A percentile compares a stretch with the other conserved stretches of the same genome.
These are phyloP conservation scores for Rhynchonema sp. DNA, from an alignment of 2,888 invertebrate genomes.

Conservation along the genomic window DNA sequence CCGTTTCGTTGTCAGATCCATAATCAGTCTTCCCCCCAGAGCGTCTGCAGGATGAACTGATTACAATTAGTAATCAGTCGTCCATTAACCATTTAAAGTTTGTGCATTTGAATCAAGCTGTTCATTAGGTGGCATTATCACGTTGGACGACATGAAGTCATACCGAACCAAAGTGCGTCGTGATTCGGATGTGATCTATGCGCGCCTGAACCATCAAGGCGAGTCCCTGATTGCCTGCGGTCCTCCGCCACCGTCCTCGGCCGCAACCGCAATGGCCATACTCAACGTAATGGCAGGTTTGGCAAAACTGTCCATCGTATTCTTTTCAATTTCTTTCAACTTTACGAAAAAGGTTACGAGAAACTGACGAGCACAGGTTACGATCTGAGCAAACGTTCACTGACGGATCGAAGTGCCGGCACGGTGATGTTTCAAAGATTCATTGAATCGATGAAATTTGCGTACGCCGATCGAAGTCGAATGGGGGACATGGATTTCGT, in stretches of 20 bases:
- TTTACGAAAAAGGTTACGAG: neutral
- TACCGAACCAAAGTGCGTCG: constrained; percentile 17
- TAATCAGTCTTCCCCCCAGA: no score
- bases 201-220: no score
- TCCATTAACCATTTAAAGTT: no score
- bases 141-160: constrained; percentile 15
- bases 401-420: constrained; percentile 8
- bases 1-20: no score
- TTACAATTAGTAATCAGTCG: no score
- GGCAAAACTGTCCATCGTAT: no score
- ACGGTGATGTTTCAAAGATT: constrained; percentile 55
- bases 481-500: constrained; percentile 60
- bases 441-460: constrained; percentile 73
- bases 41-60: no score
- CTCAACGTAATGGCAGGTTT: constrained; percentile 52
- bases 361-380: neutral
- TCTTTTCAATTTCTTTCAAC: neutral
- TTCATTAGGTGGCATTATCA: constrained; percentile 16
- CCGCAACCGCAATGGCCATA: constrained; percentile 56
- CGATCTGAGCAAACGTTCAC: neutral
- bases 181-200: constrained; percentile 3
- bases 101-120: no score
- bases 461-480: constrained; percentile 58
- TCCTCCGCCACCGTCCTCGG: constrained; percentile 67
- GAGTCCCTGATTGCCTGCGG: constrained; percentile 37